phyloP scores from a whole-genome alignment of 37 sponge, comb jelly and placozoan genomes.

The Chondrilla cf. caribensis region DNA sequence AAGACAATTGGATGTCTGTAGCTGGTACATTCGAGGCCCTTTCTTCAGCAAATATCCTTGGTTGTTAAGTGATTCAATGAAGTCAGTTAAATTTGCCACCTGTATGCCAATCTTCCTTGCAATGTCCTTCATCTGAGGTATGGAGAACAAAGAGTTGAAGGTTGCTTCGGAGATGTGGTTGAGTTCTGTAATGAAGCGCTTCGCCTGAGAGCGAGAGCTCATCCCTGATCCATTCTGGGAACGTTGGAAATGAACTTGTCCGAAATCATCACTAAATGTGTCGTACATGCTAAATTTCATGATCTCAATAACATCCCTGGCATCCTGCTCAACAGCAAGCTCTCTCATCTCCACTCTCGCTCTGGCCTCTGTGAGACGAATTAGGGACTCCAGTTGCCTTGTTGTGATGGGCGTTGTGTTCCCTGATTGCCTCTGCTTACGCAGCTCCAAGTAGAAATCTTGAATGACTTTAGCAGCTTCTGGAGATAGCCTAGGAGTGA shows the following conservation, averaged over 20 bases:
- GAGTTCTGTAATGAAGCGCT: slow-evolving; percentile 76
- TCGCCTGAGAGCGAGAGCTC: slow-evolving; percentile 75
- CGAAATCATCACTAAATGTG: slow-evolving; percentile 82
- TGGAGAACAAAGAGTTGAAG: slow-evolving; percentile 67
- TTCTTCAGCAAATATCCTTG: slow-evolving; percentile 95
- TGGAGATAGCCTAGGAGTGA: slow-evolving; percentile 59
- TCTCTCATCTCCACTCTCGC: slow-evolving; percentile 83
- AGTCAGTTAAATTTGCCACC: slow-evolving; percentile 64
- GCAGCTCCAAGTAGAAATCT: slow-evolving; percentile 89
- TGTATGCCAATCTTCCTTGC: slow-evolving; percentile 69
- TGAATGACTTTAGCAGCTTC: slow-evolving; percentile 83
- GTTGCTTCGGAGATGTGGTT: slow-evolving; percentile 69
- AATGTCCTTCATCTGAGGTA: slow-evolving; percentile 81
- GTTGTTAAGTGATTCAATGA: slow-evolving; percentile 89
- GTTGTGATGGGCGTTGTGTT: slow-evolving; percentile 95
- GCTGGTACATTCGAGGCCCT: slow-evolving; percentile 83
- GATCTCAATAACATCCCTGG: slow-evolving; percentile 89
- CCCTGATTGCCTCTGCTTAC: slow-evolving; percentile 47
- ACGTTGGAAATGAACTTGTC: slow-evolving; percentile 76
- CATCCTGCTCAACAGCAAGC: slow-evolving; percentile 79
- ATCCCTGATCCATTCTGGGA: slow-evolving; percentile 87
- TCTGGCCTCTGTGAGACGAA: slow-evolving; percentile 94
- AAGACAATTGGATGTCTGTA: slow-evolving; percentile 71
- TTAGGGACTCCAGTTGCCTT: slow-evolving; percentile 93
- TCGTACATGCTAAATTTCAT: slow-evolving; percentile 90